Evolutionary conservation across 2,113 vertebrate species (phyloP), one percentile per base, ranked within the genome.

Genomic region (Sorex fumeus): DNA sequence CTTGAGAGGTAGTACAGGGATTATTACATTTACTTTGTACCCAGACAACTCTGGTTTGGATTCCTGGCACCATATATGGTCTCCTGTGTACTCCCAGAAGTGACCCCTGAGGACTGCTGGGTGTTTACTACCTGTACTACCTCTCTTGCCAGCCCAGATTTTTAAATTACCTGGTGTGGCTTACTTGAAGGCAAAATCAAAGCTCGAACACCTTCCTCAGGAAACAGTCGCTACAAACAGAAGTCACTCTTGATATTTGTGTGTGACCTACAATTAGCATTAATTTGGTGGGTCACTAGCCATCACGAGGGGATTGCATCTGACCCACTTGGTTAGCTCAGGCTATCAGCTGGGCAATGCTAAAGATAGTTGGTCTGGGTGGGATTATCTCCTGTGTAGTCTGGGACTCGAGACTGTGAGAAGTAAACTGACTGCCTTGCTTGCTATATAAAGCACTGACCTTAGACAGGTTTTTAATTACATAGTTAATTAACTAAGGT

Each of bases 291-390:
- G 88, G 88, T 93, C 82, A 96, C 64, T 79, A 57, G 75, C 53
- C 72, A 72, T 80, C 36, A 11, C 0, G 36, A n/a, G 53, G 78
- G 69, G 69, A 88, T 75, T 53, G 30, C 78, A 95, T 93, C 81
- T 95, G 94, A 85, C 82, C 90, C 81, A 90, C 81, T 96, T 95
- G 81, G 87, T 93, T 78, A 85, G 84, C 85, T 91, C 64, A 47
- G 74, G 30, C 72, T 66, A 12, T 72, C 83, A 91, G 84, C 43
- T 70, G 43, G 53, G 11, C 57, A 74, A 70, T 69, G 84, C 66
- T 94, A 93, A 94, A 95, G 91, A 96, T 84, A 95, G 87, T 53
- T 75, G 74, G 67, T 67, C 45, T 74, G 40, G 45, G 30, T 87
- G 23, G 47, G 76, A 67, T 40, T 45, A 91, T 70, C 95, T 80